Percentiles rank a stretch among this genome's conserved stretches.
These are phyloP conservation scores for Cetoscarus ocellatus DNA, from an alignment of 2,797 vertebrate genomes.

Conservation along the genomic window DNA sequence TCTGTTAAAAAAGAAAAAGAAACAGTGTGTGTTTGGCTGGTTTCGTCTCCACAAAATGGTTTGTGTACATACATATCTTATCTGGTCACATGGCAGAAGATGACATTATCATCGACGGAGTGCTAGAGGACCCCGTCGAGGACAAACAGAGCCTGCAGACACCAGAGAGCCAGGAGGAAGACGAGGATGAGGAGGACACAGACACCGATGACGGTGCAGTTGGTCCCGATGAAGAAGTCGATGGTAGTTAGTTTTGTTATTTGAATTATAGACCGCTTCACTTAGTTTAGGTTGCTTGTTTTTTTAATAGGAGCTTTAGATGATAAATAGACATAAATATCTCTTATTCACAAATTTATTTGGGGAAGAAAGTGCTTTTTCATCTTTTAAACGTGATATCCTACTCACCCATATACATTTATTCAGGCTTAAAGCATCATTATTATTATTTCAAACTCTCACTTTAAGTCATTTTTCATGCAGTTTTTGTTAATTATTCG, in stretches of 20 bases:
- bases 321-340: too few relatives aligned
- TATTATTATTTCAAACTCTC: too few relatives aligned
- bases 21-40: constrained; percentile 38
- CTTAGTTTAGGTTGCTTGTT: not conserved
- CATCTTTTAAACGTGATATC: too few relatives aligned
- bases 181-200: constrained; percentile 74
- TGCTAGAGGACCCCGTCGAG: constrained; percentile 63
- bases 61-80: constrained; percentile 56
- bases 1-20: constrained; percentile 19
- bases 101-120: constrained; percentile 52
- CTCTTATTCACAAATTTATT: too few relatives aligned
- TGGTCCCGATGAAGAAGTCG: constrained; percentile 64
- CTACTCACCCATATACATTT: not conserved
- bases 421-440: too few relatives aligned
- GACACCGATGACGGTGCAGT: constrained; percentile 77
- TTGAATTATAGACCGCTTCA: constrained; percentile 18
- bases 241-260: constrained; percentile 74
- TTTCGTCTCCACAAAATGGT: constrained; percentile 37
- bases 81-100: constrained; percentile 78
- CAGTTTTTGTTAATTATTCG: too few relatives aligned
- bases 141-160: constrained; percentile 56
- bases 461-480: too few relatives aligned
- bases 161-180: constrained; percentile 61
- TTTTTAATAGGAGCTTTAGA: too few relatives aligned
- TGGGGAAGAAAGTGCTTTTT: too few relatives aligned